Percentiles rank a stretch among this genome's conserved stretches.
Evolutionary conservation across 1,140 invertebrate genomes (phyloP).

Genomic region (Kradibia gibbosae): DNA sequence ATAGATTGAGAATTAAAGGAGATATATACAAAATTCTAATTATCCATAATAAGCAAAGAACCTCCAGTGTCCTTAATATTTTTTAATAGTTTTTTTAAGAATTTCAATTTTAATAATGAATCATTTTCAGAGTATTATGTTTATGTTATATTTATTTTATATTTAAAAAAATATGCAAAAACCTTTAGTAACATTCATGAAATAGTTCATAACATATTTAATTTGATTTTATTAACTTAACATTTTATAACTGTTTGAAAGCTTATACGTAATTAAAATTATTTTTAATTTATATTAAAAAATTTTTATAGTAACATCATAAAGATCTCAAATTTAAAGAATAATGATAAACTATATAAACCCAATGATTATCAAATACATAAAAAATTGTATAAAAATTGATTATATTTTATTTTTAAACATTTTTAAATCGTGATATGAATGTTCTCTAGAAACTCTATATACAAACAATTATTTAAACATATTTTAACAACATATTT

Average conservation of each 20-base stretch:
- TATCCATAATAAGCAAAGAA: too few species aligned
- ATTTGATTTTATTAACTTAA: too few species aligned
- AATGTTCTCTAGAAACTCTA: neutral
- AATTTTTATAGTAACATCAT: neutral
- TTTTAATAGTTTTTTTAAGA: too few species aligned
- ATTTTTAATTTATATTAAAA: conserved; percentile 11
- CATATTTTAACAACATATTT: neutral
- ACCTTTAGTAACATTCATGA: too few species aligned
- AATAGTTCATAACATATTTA: too few species aligned
- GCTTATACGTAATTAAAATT: neutral
- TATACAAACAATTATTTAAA: neutral
- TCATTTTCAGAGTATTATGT: too few species aligned
- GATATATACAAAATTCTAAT: too few species aligned
- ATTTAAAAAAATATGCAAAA: too few species aligned
- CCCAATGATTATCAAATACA: neutral
- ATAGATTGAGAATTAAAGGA: too few species aligned
- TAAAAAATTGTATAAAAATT: conserved; percentile 17
- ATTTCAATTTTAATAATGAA: too few species aligned
- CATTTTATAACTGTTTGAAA: neutral
- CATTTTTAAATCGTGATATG: neutral
- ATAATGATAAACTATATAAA: neutral
- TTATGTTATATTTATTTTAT: too few species aligned
- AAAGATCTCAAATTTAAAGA: neutral
- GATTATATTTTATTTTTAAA: conserved; percentile 17
- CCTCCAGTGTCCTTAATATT: too few species aligned